Conservation (phyloP, 2,888 invertebrate species). For the Rhimphoctona megacephalus region DNA sequence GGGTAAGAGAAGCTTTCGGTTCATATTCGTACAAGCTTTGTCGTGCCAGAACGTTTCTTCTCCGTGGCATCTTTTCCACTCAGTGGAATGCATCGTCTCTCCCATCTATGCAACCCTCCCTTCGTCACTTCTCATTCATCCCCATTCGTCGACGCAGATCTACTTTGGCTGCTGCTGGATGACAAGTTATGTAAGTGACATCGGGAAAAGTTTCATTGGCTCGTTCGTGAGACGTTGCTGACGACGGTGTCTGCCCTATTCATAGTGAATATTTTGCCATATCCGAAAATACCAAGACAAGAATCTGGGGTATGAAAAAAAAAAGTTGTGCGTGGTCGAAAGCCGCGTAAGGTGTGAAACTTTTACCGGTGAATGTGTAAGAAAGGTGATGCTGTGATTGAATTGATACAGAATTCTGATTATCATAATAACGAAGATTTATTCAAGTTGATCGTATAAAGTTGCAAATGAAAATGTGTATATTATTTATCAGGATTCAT, state of each 20-base stretch:
- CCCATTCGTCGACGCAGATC: slow-evolving; percentile 1
- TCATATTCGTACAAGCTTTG: slow-evolving; percentile 33
- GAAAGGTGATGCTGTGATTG: background rate
- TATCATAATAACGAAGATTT: background rate
- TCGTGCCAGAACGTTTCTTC: slow-evolving; percentile 49
- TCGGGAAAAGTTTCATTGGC: slow-evolving; percentile 19
- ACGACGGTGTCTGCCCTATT: background rate
- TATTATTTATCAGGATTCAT: too few species aligned
- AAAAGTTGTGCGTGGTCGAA: background rate
- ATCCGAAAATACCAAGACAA: background rate
- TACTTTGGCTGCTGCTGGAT: slow-evolving; percentile 13
- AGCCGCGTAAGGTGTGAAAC: background rate
- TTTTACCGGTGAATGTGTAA: background rate
- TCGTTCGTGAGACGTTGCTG: background rate
- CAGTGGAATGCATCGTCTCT: slow-evolving; percentile 55
- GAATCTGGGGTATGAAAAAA: background rate
- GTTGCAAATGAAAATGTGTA: background rate
- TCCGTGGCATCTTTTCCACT: slow-evolving; percentile 33
- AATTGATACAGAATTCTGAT: background rate
- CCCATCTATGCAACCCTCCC: slow-evolving; percentile 24
- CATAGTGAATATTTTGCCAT: background rate
- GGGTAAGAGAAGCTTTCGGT: slow-evolving; percentile 14
- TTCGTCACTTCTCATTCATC: slow-evolving; percentile 18
- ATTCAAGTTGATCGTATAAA: background rate
- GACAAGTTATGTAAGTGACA: background rate